Evolutionary conservation across 2,888 invertebrate genomes (phyloP).

Genomic region (Cosmopolites sordidus): DNA sequence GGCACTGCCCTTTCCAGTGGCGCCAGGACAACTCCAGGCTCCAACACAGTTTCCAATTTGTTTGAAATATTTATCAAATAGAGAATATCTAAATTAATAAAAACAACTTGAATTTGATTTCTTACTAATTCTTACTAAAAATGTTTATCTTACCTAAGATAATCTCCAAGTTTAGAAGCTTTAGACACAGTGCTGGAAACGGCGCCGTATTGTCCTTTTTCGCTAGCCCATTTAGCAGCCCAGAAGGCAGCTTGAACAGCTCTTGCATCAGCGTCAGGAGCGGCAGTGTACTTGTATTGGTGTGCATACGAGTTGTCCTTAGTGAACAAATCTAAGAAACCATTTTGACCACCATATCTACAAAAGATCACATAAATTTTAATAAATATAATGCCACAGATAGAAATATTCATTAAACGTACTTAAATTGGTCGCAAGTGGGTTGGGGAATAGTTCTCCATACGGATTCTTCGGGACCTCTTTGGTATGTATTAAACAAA

Average conservation of each 20-base stretch:
- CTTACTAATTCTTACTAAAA: background rate
- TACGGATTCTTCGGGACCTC: conserved; percentile 32
- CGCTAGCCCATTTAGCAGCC: conserved; percentile 30
- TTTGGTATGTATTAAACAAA: conserved; percentile 32
- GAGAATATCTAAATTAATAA: conserved; percentile 22
- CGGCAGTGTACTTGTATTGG: conserved; percentile 35
- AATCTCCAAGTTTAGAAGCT: conserved; percentile 33
- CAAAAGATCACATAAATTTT: background rate
- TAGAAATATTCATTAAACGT: too few species aligned
- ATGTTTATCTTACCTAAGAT: conserved; percentile 19
- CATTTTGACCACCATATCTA: conserved; percentile 31
- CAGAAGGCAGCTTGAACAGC: conserved; percentile 33
- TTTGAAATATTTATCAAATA: conserved; percentile 36
- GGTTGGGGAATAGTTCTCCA: conserved; percentile 35
- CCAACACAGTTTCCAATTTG: conserved; percentile 33
- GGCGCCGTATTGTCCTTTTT: conserved; percentile 16
- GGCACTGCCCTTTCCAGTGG: conserved; percentile 31
- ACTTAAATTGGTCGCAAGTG: conserved; percentile 32
- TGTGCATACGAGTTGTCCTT: conserved; percentile 31
- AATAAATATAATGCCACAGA: too few species aligned
- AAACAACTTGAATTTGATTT: background rate
- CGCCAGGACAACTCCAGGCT: conserved; percentile 25
- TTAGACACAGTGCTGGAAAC: conserved; percentile 27
- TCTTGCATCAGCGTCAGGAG: conserved; percentile 34
- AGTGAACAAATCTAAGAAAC: conserved; percentile 30